Evolutionary conservation across 2,888 invertebrate genomes (phyloP).

Genomic region (Dasypolia templi): DNA sequence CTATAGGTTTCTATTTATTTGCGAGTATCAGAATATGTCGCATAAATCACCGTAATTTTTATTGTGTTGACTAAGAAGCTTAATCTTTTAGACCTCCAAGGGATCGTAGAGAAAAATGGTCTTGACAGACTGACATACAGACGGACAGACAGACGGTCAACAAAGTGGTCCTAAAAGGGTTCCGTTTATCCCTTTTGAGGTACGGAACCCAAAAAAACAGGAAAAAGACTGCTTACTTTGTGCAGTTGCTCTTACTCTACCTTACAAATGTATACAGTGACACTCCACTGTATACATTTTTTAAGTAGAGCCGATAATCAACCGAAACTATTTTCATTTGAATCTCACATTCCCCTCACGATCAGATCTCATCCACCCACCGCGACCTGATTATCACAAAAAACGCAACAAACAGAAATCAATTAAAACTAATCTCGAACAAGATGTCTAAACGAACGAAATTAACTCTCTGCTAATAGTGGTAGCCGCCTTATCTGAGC

Average conservation of each 20-base stretch:
- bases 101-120: too few relatives aligned
- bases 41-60: too few relatives aligned
- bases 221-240: neutral
- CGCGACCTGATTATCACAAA: constrained; percentile 62
- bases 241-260: neutral
- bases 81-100: too few relatives aligned
- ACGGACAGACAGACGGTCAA: too few relatives aligned
- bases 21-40: too few relatives aligned
- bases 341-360: constrained; percentile 61
- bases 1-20: too few relatives aligned
- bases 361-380: constrained; percentile 49
- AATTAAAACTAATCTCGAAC: constrained; percentile 64
- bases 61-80: too few relatives aligned
- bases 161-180: too few relatives aligned
- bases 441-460: constrained; percentile 71
- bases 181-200: too few relatives aligned
- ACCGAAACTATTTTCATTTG: constrained; percentile 55
- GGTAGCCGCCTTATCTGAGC: constrained; percentile 73
- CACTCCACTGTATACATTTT: constrained; percentile 7
- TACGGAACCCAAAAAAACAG: too few relatives aligned
- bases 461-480: constrained; percentile 75
- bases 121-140: too few relatives aligned
- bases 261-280: too few relatives aligned
- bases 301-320: constrained; percentile 39
- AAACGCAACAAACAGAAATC: constrained; percentile 67